A percentile compares a stretch with the other conserved stretches of the same genome.
Conservation (phyloP, 2,797 vertebrate species). For the Dallia pectoralis region DNA sequence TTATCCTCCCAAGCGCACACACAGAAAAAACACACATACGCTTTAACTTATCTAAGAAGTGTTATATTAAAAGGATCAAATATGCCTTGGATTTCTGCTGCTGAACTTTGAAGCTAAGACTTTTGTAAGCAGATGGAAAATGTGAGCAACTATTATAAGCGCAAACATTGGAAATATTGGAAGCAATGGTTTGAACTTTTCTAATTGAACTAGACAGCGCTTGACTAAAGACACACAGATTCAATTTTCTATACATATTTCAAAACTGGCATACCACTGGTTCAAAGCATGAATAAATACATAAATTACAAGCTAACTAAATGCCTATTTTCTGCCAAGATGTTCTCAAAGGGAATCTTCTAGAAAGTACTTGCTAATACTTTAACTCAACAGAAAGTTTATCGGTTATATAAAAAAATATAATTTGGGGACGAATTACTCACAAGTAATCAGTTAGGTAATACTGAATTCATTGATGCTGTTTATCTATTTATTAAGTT, state of each 20-base stretch:
- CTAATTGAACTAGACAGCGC: slow-evolving; percentile 69
- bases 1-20: neutral
- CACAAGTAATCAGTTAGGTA: too few species aligned
- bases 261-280: slow-evolving; percentile 41
- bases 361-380: slow-evolving; percentile 4
- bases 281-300: slow-evolving; percentile 54
- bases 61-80: neutral
- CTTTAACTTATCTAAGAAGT: neutral
- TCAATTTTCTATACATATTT: slow-evolving; percentile 59
- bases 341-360: slow-evolving; percentile 26
- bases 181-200: slow-evolving; percentile 62
- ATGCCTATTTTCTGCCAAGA: slow-evolving; percentile 2
- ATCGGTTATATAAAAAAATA: too few species aligned
- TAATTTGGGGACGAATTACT: too few species aligned
- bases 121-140: slow-evolving; percentile 70
- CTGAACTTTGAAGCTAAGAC: slow-evolving; percentile 44
- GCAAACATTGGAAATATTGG: slow-evolving; percentile 63
- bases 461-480: too few species aligned
- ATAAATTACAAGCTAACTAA: slow-evolving; percentile 55
- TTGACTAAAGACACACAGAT: slow-evolving; percentile 59
- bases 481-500: too few species aligned
- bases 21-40: too few species aligned
- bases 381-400: slow-evolving; percentile 18
- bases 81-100: neutral
- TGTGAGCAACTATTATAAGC: slow-evolving; percentile 52